Evolutionary conservation across 2,888 invertebrate genomes (phyloP).

Genomic region (Andrena hattorfiana): DNA sequence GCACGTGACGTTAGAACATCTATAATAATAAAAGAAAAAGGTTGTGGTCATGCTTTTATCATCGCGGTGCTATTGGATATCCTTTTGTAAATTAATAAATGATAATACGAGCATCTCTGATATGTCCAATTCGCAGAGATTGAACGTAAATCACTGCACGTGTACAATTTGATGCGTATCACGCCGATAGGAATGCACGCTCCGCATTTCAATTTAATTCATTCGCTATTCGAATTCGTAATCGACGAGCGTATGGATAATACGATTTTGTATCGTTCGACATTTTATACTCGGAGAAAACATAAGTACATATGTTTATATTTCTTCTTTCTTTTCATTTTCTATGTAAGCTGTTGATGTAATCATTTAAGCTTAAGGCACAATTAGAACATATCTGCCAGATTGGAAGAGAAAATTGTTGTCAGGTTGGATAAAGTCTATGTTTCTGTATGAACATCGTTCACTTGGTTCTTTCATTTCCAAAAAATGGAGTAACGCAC

Average conservation of each 20-base stretch:
- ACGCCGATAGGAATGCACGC: constrained; percentile 52
- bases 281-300: constrained; percentile 2
- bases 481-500: too few species aligned
- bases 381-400: too few species aligned
- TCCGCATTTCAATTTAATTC: constrained; percentile 57
- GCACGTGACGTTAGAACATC: too few species aligned
- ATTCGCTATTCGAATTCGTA: constrained; percentile 54
- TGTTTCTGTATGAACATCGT: too few species aligned
- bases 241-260: constrained; percentile 37
- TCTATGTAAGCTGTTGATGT: background rate
- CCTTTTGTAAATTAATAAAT: background rate
- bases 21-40: too few species aligned
- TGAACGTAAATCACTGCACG: constrained; percentile 44
- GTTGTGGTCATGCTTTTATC: background rate
- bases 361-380: background rate
- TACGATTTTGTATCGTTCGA: constrained; percentile 22
- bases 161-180: constrained; percentile 55
- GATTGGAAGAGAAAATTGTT: too few species aligned
- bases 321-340: background rate
- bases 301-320: background rate
- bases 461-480: too few species aligned
- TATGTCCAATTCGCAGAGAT: constrained; percentile 7
- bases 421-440: too few species aligned
- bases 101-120: constrained; percentile 15
- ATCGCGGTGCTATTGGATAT: background rate